Evolutionary conservation across 2,113 vertebrate species (phyloP).

Genomic region (Perca schrenkii): DNA sequence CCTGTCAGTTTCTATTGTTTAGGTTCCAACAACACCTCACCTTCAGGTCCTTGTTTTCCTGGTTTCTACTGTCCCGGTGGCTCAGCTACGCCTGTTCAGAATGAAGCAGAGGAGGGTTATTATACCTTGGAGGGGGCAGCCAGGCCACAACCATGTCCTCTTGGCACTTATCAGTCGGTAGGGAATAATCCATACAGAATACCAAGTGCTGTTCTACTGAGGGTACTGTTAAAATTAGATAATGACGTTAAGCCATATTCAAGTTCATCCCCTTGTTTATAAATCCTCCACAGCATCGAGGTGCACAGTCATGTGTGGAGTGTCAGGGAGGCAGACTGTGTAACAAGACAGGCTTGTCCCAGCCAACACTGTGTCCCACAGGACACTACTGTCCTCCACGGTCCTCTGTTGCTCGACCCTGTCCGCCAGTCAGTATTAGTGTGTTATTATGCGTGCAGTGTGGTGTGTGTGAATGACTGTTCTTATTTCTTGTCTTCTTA

Average conservation of each 20-base stretch:
- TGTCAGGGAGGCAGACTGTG: conserved; percentile 89
- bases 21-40: conserved; percentile 83
- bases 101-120: conserved; percentile 85
- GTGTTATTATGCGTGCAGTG: conserved; percentile 11
- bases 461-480: not conserved
- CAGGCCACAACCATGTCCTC: conserved; percentile 84
- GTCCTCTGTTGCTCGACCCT: conserved; percentile 80
- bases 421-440: conserved; percentile 84
- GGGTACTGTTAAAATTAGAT: conserved; percentile 12
- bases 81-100: conserved; percentile 84
- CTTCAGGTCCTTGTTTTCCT: conserved; percentile 85
- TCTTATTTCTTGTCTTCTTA: not conserved
- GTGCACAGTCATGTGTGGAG: conserved; percentile 81
- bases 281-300: conserved; percentile 77
- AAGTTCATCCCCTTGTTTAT: conserved; percentile 27
- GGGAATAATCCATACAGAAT: conserved; percentile 39
- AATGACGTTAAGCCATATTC: not conserved
- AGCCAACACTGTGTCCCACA: conserved; percentile 83
- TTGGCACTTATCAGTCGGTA: conserved; percentile 90
- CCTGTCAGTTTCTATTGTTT: conserved; percentile 84
- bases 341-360: conserved; percentile 84
- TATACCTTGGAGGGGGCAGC: conserved; percentile 84
- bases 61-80: conserved; percentile 90
- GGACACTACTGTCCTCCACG: conserved; percentile 88
- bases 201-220: not conserved